Evolutionary conservation across 2,888 invertebrate species (phyloP).

Genomic region (Creontiades dilutus): DNA sequence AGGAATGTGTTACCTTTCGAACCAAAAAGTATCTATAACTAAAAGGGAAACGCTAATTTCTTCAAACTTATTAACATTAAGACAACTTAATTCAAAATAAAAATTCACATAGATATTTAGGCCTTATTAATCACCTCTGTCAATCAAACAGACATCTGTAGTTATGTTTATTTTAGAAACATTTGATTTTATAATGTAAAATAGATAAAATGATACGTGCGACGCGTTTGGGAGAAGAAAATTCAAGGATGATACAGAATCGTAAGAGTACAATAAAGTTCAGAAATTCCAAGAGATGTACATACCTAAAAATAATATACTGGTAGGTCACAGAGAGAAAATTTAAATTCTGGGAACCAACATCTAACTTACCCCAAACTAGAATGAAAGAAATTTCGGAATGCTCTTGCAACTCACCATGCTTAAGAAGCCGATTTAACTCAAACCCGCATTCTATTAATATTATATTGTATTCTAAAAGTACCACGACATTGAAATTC

Average conservation of each 20-base stretch:
- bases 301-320: not conserved
- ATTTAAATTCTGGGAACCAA: slow-evolving; percentile 9
- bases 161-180: not conserved
- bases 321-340: not conserved
- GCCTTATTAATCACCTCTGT: slow-evolving; percentile 59
- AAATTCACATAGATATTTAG: slow-evolving; percentile 35
- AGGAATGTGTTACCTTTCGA: slow-evolving; percentile 47
- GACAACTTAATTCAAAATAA: slow-evolving; percentile 9
- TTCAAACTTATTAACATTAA: slow-evolving; percentile 1
- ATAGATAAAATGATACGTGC: not conserved
- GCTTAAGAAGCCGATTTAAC: no score
- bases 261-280: no score
- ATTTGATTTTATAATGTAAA: not conserved
- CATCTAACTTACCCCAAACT: not conserved
- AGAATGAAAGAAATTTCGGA: not conserved
- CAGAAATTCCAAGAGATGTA: not conserved
- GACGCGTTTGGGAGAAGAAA: no score
- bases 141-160: slow-evolving; percentile 17
- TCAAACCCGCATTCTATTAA: no score
- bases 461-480: no score
- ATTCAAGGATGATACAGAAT: not conserved
- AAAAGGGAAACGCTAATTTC: slow-evolving; percentile 29
- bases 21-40: slow-evolving; percentile 17
- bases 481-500: no score
- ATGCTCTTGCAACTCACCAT: not conserved